Evolutionary conservation across 2,888 invertebrate species (phyloP).

Genomic region (Ctena decussata): DNA sequence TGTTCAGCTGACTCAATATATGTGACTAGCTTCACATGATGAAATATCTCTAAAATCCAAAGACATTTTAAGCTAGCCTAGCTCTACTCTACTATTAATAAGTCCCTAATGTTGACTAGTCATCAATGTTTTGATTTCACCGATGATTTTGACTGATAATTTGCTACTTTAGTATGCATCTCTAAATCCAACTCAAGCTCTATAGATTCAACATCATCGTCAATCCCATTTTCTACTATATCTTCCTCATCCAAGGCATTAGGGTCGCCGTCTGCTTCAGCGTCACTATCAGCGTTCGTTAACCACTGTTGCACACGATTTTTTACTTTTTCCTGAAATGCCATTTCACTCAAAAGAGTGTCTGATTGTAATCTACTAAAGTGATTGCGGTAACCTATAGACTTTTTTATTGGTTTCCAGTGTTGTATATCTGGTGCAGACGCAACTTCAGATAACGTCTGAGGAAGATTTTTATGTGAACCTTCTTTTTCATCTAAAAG

Average conservation of each 20-base stretch:
- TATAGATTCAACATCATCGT: slow-evolving; percentile 58
- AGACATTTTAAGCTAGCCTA: too few species aligned
- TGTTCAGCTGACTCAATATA: too few species aligned
- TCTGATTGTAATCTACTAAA: slow-evolving; percentile 65
- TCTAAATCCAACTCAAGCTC: slow-evolving; percentile 54
- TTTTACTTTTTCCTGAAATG: slow-evolving; percentile 74
- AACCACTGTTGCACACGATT: slow-evolving; percentile 78
- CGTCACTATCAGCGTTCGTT: slow-evolving; percentile 60
- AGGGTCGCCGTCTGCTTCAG: slow-evolving; percentile 65
- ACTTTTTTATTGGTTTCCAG: slow-evolving; percentile 73
- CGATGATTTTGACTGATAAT: not conserved
- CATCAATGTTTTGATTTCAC: slow-evolving; percentile 10
- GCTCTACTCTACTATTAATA: not conserved
- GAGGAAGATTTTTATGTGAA: slow-evolving; percentile 52
- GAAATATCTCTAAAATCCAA: too few species aligned
- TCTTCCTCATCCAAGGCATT: slow-evolving; percentile 52
- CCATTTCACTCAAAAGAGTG: slow-evolving; percentile 73
- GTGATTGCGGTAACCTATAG: slow-evolving; percentile 34
- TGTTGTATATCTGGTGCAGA: slow-evolving; percentile 77
- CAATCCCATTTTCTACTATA: slow-evolving; percentile 39
- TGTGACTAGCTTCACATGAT: too few species aligned
- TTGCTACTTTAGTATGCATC: slow-evolving; percentile 39
- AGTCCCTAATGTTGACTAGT: not conserved
- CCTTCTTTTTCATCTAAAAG: slow-evolving; percentile 55
- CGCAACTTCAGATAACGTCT: slow-evolving; percentile 70